These are phyloP conservation scores for Tryphoninae sp. DNA, from an alignment of 2,888 invertebrate genomes.

Conservation along the genomic window DNA sequence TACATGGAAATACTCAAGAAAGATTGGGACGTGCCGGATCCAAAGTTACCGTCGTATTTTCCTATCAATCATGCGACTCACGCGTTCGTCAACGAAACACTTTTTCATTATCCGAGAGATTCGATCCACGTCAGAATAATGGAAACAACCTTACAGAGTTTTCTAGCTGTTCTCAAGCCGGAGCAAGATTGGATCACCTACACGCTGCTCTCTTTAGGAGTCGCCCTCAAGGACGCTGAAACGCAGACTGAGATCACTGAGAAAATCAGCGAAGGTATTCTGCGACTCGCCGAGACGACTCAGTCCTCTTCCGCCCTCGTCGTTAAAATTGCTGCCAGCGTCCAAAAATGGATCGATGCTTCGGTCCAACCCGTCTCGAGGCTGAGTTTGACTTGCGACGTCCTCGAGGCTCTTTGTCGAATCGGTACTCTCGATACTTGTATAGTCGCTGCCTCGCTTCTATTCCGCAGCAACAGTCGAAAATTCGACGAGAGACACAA, in stretches of 20 bases:
- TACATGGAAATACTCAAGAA: constrained; percentile 48
- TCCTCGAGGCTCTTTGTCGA: constrained; percentile 57
- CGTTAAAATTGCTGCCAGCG: constrained; percentile 27
- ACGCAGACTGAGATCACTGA: constrained; percentile 40
- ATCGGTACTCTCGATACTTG: constrained; percentile 20
- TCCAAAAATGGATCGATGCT: constrained; percentile 49
- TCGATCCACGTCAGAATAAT: constrained; percentile 31
- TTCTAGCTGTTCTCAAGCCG: constrained; percentile 61
- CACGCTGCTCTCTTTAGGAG: constrained; percentile 58
- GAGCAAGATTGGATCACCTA: constrained; percentile 63
- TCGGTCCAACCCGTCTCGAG: background rate
- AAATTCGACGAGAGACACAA: constrained; percentile 14
- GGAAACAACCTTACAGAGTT: constrained; percentile 59
- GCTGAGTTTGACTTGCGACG: background rate
- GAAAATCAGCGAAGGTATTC: constrained; percentile 44
- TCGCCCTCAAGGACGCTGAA: constrained; percentile 10
- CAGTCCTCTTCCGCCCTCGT: constrained; percentile 54
- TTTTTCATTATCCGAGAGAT: background rate
- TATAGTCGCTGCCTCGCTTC: constrained; percentile 55
- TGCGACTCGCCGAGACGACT: constrained; percentile 34
- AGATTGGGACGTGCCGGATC: constrained; percentile 64
- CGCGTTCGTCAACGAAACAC: constrained; percentile 1
- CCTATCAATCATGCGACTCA: constrained; percentile 63
- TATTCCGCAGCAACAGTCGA: constrained; percentile 10
- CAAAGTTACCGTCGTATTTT: constrained; percentile 24